These are phyloP conservation scores for Bombylius major DNA, from an alignment of 2,888 invertebrate genomes.

Conservation along the genomic window DNA sequence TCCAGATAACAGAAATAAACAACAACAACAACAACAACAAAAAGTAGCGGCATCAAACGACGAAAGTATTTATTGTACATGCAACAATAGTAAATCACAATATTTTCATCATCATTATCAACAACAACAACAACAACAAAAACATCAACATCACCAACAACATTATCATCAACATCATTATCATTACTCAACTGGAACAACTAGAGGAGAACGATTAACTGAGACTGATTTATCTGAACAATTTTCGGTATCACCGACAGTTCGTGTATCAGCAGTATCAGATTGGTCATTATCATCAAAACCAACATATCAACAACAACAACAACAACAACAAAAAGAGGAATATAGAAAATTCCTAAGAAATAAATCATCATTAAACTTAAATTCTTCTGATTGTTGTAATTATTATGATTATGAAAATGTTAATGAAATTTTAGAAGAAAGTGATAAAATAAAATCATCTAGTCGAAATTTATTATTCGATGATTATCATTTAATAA, in stretches of 20 bases:
- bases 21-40: background rate
- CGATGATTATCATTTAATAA: background rate
- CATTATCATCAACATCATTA: background rate
- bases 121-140: background rate
- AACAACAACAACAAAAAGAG: background rate
- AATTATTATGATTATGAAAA: background rate
- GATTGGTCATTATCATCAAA: background rate
- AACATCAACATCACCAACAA: background rate
- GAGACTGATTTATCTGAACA: slow-evolving; percentile 6
- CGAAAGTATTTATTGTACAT: background rate
- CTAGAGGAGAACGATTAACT: slow-evolving; percentile 1
- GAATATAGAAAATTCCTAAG: background rate
- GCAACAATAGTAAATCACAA: background rate
- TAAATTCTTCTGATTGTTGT: slow-evolving; percentile 2
- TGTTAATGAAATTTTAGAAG: slow-evolving; percentile 1
- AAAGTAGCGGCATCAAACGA: background rate
- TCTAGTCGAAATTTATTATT: background rate
- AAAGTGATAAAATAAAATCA: background rate
- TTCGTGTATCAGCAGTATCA: background rate
- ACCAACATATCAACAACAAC: background rate
- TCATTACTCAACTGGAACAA: slow-evolving; percentile 1
- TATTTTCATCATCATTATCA: background rate
- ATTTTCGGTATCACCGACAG: slow-evolving; percentile 1
- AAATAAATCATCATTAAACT: background rate
- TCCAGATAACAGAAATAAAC: background rate